Conservation (phyloP, 2,113 vertebrate genomes). For the Eolophus roseicapilla region DNA sequence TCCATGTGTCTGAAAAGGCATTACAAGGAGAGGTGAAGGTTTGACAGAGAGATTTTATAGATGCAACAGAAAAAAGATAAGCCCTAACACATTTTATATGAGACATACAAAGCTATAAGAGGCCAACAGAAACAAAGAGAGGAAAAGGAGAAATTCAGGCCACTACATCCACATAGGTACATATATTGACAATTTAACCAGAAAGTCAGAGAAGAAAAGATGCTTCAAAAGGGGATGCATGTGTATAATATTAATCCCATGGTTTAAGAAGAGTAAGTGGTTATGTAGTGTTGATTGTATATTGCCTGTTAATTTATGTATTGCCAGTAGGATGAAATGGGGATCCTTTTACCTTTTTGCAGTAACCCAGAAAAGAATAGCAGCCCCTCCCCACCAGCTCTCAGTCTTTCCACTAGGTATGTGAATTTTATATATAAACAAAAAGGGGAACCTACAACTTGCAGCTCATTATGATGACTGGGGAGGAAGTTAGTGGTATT, state of each 20-base stretch:
- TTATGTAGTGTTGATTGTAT: neutral
- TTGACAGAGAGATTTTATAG: neutral
- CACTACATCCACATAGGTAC: neutral
- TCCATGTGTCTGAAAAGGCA: neutral
- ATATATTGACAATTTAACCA: neutral
- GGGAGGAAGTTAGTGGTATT: neutral
- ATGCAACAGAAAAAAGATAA: neutral
- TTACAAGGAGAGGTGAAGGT: neutral
- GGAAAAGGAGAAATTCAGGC: neutral
- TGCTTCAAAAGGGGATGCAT: neutral
- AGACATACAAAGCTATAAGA: neutral
- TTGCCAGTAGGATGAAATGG: neutral
- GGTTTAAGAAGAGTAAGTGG: neutral
- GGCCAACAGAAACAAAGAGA: neutral
- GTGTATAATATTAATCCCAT: neutral
- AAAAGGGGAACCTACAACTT: neutral
- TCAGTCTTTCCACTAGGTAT: neutral
- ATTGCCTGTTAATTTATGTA: neutral
- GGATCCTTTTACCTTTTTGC: neutral
- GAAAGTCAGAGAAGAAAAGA: neutral
- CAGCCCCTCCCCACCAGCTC: neutral
- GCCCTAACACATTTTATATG: neutral
- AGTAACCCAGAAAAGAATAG: neutral
- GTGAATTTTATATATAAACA: neutral
- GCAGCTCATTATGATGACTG: neutral